phyloP scores from a whole-genome alignment of 1,140 invertebrate genomes.

The Drosophila saltans region DNA sequence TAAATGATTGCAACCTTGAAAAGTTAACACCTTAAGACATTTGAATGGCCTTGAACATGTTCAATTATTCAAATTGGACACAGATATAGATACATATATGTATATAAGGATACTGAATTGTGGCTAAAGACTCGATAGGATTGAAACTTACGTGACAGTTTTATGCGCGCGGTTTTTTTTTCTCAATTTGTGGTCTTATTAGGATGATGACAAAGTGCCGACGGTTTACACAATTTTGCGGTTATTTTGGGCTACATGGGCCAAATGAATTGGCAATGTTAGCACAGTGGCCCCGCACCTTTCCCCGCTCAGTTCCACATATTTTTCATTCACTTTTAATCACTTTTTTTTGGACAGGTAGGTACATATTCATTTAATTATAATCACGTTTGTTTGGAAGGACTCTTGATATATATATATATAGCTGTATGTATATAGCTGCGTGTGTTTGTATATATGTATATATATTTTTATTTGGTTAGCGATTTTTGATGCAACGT shows the following conservation, averaged over 20 bases:
- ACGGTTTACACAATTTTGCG: slow-evolving; percentile 5
- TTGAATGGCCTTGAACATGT: slow-evolving; percentile 7
- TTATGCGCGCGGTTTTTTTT: neutral
- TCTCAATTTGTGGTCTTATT: slow-evolving; percentile 24
- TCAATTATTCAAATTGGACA: slow-evolving; percentile 46
- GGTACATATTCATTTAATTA: neutral
- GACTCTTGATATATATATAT: neutral
- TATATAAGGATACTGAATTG: neutral
- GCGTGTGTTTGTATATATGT: neutral
- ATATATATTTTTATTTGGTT: slow-evolving; percentile 28
- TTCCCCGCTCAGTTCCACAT: slow-evolving; percentile 19
- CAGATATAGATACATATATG: neutral
- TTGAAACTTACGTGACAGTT: slow-evolving; percentile 43
- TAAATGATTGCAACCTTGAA: slow-evolving; percentile 56
- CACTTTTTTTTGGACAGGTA: neutral
- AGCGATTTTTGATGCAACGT: slow-evolving; percentile 37
- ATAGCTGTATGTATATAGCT: neutral
- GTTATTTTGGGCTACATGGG: neutral
- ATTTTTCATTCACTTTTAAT: slow-evolving; percentile 11
- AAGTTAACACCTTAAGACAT: slow-evolving; percentile 51
- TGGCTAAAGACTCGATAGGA: neutral
- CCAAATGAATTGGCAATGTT: slow-evolving; percentile 5
- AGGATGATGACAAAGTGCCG: slow-evolving; percentile 23
- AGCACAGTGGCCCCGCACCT: too few relatives aligned
- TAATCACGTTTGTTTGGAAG: slow-evolving; percentile 7